Evolutionary conservation across 2,113 vertebrate species (phyloP), one percentile per base, ranked within the genome.

Genomic region (Pardalotus punctatus): DNA sequence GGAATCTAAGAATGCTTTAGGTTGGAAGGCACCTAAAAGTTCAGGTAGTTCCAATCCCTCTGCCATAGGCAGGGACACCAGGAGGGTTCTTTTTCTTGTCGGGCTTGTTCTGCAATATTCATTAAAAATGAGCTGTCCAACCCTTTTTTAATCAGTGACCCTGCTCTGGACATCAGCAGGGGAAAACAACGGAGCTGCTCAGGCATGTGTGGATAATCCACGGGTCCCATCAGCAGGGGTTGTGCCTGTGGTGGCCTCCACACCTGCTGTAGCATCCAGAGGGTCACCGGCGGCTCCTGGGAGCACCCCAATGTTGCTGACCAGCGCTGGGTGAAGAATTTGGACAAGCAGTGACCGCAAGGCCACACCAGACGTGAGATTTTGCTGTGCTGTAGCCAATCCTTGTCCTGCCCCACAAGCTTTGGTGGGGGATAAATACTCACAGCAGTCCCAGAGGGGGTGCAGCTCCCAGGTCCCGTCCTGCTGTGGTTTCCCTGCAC

Each of bases 361-460:
- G 3, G 9, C 14, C 0, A 18, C 13, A 17, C 2, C 56, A 92
- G 35, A 14, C 20, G 23, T 0, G 5, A 18, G 72, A 64, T 78
- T 93, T 67, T 93, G 31, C 45, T 82, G 27, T 67, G 38, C 70
- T 53, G 22, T 5, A n/a, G 14, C 38, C 14, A 40, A 9, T 25
- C 18, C 8, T 83, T 50, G 24, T 80, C 42, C 77, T 84, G 57
- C 43, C 29, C 17, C 24, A 4, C 8, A 1, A 0, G 0, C 6
- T 58, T 78, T 28, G 28, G 20, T 33, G 70, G 17, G 18, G 36
- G 25, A 19, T 25, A 31, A 38, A 51, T 5, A 6, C 48, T 88
- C 18, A 4, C 21, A 36, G 25, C 6, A 25, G 27, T 23, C 21
- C 18, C 35, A 20, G 31, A 29, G 45, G 53, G 43, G 45, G 6